phyloP scores from a whole-genome alignment of 2,113 vertebrate genomes.

The Henicopernis longicauda region DNA sequence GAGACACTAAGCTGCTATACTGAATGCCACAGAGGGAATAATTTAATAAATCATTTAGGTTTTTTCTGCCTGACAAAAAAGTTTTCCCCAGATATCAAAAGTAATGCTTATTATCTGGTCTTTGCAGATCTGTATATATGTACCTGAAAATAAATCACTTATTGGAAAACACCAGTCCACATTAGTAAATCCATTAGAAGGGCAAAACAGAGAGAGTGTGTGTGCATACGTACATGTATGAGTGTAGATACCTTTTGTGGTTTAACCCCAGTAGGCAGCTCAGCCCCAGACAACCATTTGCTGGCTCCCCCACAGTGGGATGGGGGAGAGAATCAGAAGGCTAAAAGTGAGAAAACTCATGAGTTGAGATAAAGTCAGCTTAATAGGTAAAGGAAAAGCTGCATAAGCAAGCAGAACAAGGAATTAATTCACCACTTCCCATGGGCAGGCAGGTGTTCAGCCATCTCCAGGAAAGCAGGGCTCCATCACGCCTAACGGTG shows the following conservation, averaged over 20 bases:
- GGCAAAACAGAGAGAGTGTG: not conserved
- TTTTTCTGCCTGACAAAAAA: not conserved
- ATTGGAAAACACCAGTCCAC: not conserved
- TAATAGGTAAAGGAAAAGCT: not conserved
- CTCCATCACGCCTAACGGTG: accelerated
- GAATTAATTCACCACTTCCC: not conserved
- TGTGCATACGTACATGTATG: not conserved
- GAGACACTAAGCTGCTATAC: not conserved
- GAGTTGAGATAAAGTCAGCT: not conserved
- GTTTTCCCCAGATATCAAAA: not conserved
- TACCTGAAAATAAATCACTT: not conserved
- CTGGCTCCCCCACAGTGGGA: not conserved
- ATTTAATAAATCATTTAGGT: not conserved
- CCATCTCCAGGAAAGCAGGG: not conserved
- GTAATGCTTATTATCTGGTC: not conserved
- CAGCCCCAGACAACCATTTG: not conserved
- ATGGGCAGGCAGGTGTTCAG: accelerated
- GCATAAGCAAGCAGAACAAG: not conserved
- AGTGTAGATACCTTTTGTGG: not conserved
- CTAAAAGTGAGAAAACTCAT: not conserved
- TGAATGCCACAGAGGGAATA: not conserved
- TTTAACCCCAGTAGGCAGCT: not conserved
- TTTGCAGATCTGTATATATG: not conserved
- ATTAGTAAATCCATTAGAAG: not conserved
- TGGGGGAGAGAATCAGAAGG: not conserved